Conservation (phyloP, 2,113 vertebrate genomes). For the Pelmatolapia mariae region DNA sequence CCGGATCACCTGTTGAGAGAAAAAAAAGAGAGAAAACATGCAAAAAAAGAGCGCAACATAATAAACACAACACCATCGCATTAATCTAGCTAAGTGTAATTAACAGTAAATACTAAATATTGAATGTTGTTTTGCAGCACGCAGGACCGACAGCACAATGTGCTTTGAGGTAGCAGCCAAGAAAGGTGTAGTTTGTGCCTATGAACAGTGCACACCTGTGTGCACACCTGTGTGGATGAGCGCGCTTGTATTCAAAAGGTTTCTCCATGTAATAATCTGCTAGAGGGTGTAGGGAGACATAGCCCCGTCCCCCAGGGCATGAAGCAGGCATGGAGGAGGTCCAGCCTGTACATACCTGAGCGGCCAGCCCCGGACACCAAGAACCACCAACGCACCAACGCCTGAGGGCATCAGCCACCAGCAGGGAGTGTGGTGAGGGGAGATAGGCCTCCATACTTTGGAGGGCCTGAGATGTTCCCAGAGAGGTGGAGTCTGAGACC, state of each 20-base stretch:
- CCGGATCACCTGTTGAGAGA: fast-evolving
- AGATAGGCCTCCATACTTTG: neutral
- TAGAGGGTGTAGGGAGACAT: neutral
- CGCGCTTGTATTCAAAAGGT: neutral
- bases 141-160: neutral
- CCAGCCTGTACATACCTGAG: neutral
- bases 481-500: neutral
- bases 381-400: neutral
- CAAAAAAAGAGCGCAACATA: fast-evolving
- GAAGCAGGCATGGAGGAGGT: neutral
- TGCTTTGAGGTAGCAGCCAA: neutral
- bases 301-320: neutral
- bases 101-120: neutral
- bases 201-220: neutral
- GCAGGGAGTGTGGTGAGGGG: neutral
- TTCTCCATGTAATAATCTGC: neutral
- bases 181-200: neutral
- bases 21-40: neutral
- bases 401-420: neutral
- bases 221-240: too few relatives aligned
- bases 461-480: neutral
- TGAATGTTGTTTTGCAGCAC: neutral
- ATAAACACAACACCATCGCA: neutral
- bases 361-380: neutral
- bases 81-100: neutral